Evolutionary conservation across 1,140 invertebrate genomes (phyloP).

Genomic region (Diabrotica undecimpunctata): DNA sequence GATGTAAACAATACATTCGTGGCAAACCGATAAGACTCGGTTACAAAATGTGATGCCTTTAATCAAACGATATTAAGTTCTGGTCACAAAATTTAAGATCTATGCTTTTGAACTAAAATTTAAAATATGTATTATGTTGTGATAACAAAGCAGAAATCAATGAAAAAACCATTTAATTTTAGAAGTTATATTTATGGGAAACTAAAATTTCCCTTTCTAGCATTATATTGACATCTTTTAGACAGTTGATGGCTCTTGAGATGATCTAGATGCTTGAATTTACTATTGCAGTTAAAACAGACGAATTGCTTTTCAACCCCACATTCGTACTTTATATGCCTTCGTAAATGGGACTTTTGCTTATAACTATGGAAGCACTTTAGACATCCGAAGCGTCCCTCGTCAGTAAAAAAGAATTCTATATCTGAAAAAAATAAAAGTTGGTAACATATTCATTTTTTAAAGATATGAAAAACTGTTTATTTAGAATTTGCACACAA

Average conservation of each 20-base stretch:
- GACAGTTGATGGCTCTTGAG: slow-evolving; percentile 17
- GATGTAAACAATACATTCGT: no score
- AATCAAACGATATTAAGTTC: no score
- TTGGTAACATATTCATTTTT: neutral
- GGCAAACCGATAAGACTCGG: no score
- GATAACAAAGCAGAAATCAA: no score
- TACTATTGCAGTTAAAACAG: slow-evolving; percentile 48
- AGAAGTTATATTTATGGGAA: no score
- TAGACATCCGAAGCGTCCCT: slow-evolving; percentile 46
- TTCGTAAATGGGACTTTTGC: slow-evolving; percentile 43
- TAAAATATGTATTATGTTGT: no score
- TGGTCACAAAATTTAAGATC: no score
- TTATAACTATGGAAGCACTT: slow-evolving; percentile 42
- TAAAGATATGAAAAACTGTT: no score
- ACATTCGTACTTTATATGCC: slow-evolving; percentile 58
- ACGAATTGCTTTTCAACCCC: slow-evolving; percentile 53
- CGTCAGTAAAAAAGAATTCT: slow-evolving; percentile 7
- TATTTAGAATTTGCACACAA: no score
- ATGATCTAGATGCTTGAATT: slow-evolving; percentile 38
- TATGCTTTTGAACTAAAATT: no score
- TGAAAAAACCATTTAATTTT: no score
- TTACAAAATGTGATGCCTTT: no score
- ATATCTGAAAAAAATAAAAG: slow-evolving; percentile 1
- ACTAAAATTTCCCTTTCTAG: neutral
- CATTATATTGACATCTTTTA: slow-evolving; percentile 5